Percentiles rank a stretch among this genome's conserved stretches.
phyloP scores from a whole-genome alignment of 2,797 vertebrate species.

The Falco novaeseelandiae region DNA sequence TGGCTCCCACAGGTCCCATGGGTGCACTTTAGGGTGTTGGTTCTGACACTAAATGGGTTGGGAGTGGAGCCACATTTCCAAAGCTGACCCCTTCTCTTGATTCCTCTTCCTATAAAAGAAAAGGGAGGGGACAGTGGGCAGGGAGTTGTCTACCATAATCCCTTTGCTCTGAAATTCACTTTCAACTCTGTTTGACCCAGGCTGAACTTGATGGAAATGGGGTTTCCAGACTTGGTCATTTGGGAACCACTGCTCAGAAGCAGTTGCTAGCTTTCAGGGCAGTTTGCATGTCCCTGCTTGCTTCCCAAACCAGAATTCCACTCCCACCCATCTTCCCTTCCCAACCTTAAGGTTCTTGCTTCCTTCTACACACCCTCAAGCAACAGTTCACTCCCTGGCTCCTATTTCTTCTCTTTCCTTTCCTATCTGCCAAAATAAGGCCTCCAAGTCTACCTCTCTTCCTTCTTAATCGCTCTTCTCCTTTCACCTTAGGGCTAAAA shows the following conservation, averaged over 20 bases:
- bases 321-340: not conserved
- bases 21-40: not conserved
- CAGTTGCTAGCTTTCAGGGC: not conserved
- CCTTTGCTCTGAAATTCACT: not conserved
- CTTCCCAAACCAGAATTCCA: not conserved
- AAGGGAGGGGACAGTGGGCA: not conserved
- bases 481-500: not conserved
- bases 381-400: not conserved
- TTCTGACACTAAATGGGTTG: not conserved
- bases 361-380: not conserved
- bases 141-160: not conserved
- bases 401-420: not conserved
- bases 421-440: not conserved
- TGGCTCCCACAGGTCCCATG: not conserved
- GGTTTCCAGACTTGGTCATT: not conserved
- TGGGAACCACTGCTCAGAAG: not conserved
- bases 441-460: not conserved
- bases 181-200: not conserved
- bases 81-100: not conserved
- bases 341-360: not conserved
- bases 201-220: not conserved
- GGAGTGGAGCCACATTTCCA: not conserved
- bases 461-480: not conserved
- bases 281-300: not conserved
- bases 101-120: not conserved